Evolutionary conservation across 2,888 invertebrate species (phyloP).

Genomic region (Hirtodrosophila duncani): DNA sequence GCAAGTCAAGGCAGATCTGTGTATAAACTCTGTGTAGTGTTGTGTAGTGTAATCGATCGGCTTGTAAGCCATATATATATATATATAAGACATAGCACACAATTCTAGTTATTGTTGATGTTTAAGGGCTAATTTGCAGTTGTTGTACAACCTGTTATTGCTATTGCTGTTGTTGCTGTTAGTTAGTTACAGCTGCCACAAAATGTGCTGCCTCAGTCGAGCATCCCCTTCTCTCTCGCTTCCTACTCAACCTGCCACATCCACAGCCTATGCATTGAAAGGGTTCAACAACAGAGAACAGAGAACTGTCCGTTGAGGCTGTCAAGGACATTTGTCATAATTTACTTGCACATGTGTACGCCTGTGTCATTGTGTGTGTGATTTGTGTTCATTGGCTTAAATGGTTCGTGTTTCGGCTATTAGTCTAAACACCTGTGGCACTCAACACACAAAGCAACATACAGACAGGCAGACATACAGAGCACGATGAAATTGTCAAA

Average conservation of each 20-base stretch:
- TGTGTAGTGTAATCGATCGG: too few species aligned
- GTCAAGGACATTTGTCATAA: constrained; percentile 73
- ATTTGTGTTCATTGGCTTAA: constrained; percentile 66
- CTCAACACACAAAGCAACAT: constrained; percentile 25
- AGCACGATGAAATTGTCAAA: constrained; percentile 51
- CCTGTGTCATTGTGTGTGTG: constrained; percentile 13
- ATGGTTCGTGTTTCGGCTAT: constrained; percentile 53
- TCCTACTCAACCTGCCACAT: background rate
- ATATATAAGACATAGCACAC: too few species aligned
- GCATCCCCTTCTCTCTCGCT: background rate
- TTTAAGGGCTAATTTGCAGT: constrained; percentile 73
- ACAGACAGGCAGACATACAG: constrained; percentile 30
- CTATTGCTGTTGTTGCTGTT: too few species aligned
- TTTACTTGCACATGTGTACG: constrained; percentile 52
- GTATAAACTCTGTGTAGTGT: too few species aligned
- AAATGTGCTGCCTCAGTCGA: constrained; percentile 30
- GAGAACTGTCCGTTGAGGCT: constrained; percentile 37
- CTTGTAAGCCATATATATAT: too few species aligned
- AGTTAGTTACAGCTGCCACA: constrained; percentile 70
- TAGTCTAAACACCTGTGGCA: constrained; percentile 78
- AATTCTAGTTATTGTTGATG: constrained; percentile 40
- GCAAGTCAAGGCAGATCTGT: too few species aligned
- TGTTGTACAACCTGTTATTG: too few species aligned
- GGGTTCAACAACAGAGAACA: too few species aligned
- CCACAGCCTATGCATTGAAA: constrained; percentile 26